These are phyloP conservation scores for Galerucella pusilla DNA, from an alignment of 2,888 invertebrate genomes.

Conservation along the genomic window DNA sequence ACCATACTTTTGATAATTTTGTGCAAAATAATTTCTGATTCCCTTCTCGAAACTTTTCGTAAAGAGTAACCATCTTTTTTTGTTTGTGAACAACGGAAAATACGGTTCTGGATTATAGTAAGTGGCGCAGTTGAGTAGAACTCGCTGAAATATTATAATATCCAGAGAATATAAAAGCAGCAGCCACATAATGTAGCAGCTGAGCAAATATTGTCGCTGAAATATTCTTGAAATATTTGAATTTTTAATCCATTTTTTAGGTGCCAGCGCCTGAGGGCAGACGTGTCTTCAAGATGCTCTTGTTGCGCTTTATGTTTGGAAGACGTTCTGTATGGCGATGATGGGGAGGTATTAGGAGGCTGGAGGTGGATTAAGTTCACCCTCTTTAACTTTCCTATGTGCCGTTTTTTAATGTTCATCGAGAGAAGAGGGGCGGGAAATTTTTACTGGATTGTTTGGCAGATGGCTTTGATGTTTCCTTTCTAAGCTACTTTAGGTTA, in stretches of 20 bases:
- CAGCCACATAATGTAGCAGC: slow-evolving; percentile 42
- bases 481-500: not conserved
- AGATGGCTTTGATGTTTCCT: slow-evolving; percentile 19
- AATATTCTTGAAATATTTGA: slow-evolving; percentile 42
- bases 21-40: no score
- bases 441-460: slow-evolving; percentile 16
- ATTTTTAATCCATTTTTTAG: slow-evolving; percentile 43
- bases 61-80: not conserved
- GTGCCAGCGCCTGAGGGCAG: slow-evolving; percentile 20
- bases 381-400: slow-evolving; percentile 17
- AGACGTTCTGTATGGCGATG: slow-evolving; percentile 18
- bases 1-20: no score
- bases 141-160: slow-evolving; percentile 40
- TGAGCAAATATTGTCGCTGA: slow-evolving; percentile 42
- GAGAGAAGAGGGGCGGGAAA: not conserved
- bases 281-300: slow-evolving; percentile 33
- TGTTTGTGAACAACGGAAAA: not conserved
- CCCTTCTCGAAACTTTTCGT: no score
- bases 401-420: slow-evolving; percentile 16
- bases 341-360: slow-evolving; percentile 8
- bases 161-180: slow-evolving; percentile 41
- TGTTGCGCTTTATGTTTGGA: slow-evolving; percentile 28
- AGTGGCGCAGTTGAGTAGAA: slow-evolving; percentile 34
- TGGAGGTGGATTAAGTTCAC: slow-evolving; percentile 28
- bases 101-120: slow-evolving; percentile 2